A percentile compares a stretch with the other conserved stretches of the same genome.
Conservation (phyloP, 2,113 vertebrate genomes). For the Sinocyclocheilus anophthalmus region DNA sequence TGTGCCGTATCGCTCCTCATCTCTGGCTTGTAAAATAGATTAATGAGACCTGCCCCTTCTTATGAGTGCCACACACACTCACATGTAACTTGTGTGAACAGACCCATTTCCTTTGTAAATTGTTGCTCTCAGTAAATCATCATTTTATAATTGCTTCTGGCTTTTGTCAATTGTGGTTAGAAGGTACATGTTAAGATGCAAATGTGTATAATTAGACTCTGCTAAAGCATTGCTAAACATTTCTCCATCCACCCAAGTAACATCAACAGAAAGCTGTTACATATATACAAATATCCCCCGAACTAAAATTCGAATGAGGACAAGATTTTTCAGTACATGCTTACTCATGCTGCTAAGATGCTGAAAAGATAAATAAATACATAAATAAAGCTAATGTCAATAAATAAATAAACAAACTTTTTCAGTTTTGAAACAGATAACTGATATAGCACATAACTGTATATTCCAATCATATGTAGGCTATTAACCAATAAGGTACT, state of each 20-base stretch:
- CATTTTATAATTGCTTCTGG: background rate
- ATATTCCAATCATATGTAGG: no score
- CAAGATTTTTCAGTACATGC: background rate
- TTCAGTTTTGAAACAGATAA: no score
- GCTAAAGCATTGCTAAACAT: background rate
- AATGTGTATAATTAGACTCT: background rate
- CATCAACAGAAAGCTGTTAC: background rate
- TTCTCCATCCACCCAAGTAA: background rate
- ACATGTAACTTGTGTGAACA: slow-evolving; percentile 3
- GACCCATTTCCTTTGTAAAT: slow-evolving; percentile 5
- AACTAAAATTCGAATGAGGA: background rate
- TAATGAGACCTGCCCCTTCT: slow-evolving; percentile 54
- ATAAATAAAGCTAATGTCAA: no score
- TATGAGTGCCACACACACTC: slow-evolving; percentile 14
- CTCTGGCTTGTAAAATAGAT: slow-evolving; percentile 47
- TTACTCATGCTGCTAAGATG: background rate
- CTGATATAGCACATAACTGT: no score
- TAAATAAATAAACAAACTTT: background rate
- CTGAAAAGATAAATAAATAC: background rate
- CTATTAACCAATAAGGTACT: no score
- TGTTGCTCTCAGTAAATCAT: slow-evolving; percentile 12
- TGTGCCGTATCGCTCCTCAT: slow-evolving; percentile 51
- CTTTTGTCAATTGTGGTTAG: slow-evolving; percentile 5
- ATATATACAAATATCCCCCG: background rate
- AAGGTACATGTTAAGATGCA: background rate